Evolutionary conservation across 2,113 vertebrate genomes (phyloP).

Genomic region (Elaphurus davidianus): DNA sequence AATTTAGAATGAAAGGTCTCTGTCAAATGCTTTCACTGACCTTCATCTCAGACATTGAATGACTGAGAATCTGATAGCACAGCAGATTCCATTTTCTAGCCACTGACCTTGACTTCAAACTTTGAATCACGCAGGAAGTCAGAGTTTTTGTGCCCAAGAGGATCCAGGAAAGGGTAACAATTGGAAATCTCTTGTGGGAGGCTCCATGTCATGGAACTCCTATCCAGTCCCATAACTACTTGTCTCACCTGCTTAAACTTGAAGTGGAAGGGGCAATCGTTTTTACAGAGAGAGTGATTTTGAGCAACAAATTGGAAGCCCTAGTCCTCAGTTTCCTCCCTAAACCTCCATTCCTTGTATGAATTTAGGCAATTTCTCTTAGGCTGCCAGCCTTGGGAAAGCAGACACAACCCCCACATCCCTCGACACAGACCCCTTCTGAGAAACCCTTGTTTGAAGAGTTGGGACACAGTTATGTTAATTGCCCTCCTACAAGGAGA

Average conservation of each 20-base stretch:
- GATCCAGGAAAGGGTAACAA: background rate
- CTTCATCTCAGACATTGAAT: conserved; percentile 3
- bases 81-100: background rate
- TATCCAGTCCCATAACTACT: background rate
- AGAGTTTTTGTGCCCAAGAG: background rate
- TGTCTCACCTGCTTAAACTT: background rate
- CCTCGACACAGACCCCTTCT: background rate
- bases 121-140: background rate
- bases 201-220: background rate
- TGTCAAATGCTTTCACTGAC: background rate
- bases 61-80: background rate
- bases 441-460: background rate
- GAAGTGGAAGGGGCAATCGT: background rate
- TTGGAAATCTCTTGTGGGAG: background rate
- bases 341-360: background rate
- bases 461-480: background rate
- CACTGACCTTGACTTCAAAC: background rate
- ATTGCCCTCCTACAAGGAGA: background rate
- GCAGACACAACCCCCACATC: background rate
- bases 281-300: background rate
- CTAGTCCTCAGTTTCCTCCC: background rate
- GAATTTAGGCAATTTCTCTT: background rate
- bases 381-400: background rate
- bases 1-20: conserved; percentile 43
- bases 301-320: background rate